Evolutionary conservation across 2,113 vertebrate species (phyloP), one percentile per base, ranked within the genome.

Genomic region (Oceanodroma tethys): DNA sequence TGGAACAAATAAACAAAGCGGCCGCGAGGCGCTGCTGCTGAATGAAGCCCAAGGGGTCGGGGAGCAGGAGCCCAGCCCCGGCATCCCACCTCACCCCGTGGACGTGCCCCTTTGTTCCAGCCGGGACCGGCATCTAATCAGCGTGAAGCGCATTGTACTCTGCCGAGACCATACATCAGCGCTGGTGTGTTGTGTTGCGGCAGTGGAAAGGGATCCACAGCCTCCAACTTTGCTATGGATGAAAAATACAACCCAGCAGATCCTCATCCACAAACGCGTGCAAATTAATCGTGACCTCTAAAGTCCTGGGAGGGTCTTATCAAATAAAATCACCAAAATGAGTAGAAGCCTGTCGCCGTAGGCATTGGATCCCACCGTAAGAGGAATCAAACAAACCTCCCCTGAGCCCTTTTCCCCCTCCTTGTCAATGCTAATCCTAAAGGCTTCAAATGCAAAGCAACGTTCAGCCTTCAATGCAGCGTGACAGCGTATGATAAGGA

Each of bases 1-100:
- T 83, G 96, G 97, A 98, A 98, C 95, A 98, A 98, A 98, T 98
- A 98, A 98, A 98, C 98, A 98, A 98, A 98, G 97, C 85, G 40
- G 92, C 91, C 22, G 22, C 7, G 78, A 95, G 97, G 95, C 72
- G 4, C 92, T 92, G 93, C 93, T 53, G 86, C 86, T 91, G 52
- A 97, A 93, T 78, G 96, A 92, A 97, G 75, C 95, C 96, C 97
- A 92, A 97, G 86, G 94, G 95, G 94, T 88, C 71, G 21, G 72
- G 86, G 88, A 68, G 88, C 79, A 84, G 53, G 86, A 97, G 91
- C 81, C 73, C 88, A 71, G 67, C 42, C 80, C 87, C 23, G 15
- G 84, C 55, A 82, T 68, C 90, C 45, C 34, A 7, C 34, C 13
- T 88, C 88, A 87, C 47, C 55, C 70, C 52, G 8, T 5, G 68